A percentile compares a stretch with the other conserved stretches of the same genome.
Conservation (phyloP, 2,113 vertebrate species). For the Blennius ocellaris region DNA sequence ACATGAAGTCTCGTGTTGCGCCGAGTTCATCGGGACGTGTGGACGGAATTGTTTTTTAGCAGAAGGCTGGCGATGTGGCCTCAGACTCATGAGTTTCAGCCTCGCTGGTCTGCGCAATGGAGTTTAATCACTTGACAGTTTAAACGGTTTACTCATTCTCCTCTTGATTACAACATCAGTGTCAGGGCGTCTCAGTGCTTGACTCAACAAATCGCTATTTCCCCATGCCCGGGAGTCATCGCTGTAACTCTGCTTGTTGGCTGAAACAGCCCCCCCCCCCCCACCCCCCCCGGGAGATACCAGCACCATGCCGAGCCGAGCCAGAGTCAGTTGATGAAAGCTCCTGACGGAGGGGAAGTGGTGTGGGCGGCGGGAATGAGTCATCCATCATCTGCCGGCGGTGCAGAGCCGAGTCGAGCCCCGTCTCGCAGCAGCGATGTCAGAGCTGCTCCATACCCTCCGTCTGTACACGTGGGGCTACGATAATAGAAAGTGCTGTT, state of each 20-base stretch:
- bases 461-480: slow-evolving; percentile 18
- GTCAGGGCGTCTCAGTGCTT: no score
- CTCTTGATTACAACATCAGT: no score
- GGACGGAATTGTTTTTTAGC: no score
- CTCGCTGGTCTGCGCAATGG: no score
- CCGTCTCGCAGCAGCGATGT: slow-evolving; percentile 56
- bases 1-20: no score
- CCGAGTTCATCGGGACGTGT: no score
- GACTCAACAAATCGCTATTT: no score
- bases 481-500: slow-evolving; percentile 19
- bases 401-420: slow-evolving; percentile 43
- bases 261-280: no score
- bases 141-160: no score
- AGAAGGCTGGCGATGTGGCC: no score
- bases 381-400: slow-evolving; percentile 58
- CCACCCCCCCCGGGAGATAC: background rate
- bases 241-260: background rate
- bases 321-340: background rate
- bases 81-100: no score
- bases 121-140: no score
- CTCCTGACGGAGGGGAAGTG: slow-evolving; percentile 23
- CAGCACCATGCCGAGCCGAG: background rate
- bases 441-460: slow-evolving; percentile 54
- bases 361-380: slow-evolving; percentile 56
- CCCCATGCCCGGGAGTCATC: background rate